Conservation (phyloP, 2,888 invertebrate genomes). For the Tillus elongatus region DNA sequence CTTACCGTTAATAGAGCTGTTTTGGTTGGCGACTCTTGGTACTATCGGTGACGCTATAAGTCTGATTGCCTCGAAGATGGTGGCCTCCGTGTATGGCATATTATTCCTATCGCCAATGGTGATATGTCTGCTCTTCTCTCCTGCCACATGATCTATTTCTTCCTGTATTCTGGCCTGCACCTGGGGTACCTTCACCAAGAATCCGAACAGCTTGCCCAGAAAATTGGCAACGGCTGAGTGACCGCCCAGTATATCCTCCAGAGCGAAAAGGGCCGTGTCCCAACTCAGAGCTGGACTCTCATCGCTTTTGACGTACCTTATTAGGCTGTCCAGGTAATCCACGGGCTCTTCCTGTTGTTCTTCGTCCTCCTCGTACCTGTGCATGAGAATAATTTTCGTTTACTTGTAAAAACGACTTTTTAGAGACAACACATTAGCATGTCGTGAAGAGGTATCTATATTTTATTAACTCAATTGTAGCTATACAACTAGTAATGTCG, state of each 20-base stretch:
- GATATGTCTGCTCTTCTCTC: conserved; percentile 47
- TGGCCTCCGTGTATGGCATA: conserved; percentile 75
- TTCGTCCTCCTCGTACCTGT: conserved; percentile 39
- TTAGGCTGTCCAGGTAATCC: conserved; percentile 72
- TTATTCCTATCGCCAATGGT: conserved; percentile 55
- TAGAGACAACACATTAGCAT: too few relatives aligned
- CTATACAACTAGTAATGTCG: too few relatives aligned
- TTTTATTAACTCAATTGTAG: too few relatives aligned
- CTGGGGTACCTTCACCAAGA: conserved; percentile 57
- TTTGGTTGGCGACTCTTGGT: conserved; percentile 71
- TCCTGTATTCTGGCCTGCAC: conserved; percentile 56
- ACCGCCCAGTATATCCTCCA: conserved; percentile 82
- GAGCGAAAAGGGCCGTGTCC: conserved; percentile 70
- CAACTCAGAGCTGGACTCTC: conserved; percentile 55
- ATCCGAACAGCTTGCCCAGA: conserved; percentile 65
- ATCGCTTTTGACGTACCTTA: conserved; percentile 51
- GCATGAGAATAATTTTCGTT: too few relatives aligned
- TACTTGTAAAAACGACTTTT: too few relatives aligned
- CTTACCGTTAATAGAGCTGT: not conserved
- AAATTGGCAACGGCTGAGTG: conserved; percentile 82
- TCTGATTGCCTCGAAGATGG: conserved; percentile 69
- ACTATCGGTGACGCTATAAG: conserved; percentile 81
- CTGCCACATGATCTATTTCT: conserved; percentile 56
- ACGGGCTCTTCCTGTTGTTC: conserved; percentile 54
- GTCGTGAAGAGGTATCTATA: too few relatives aligned